Base-by-base conservation (phyloP, 1,140 invertebrate species). In the Saxidomus purpurata region DNA sequence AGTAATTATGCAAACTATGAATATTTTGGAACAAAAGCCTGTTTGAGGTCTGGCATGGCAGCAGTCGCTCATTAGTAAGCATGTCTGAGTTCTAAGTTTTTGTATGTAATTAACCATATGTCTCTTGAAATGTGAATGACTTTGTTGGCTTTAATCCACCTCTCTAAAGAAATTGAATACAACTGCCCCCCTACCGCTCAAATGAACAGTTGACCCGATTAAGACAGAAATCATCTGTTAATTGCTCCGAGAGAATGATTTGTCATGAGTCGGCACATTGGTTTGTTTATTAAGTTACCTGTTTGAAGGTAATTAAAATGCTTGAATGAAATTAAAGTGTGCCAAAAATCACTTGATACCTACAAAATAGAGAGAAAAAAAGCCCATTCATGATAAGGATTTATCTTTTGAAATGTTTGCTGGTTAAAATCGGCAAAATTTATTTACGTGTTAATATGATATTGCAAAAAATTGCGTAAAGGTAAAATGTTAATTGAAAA, bases 201-300 rank as follows among this genome's bases (percentile, higher is more conserved):
- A 36, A 31, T 79, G 36, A 55, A 55, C 43, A 22, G 31, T 52
- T 79, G 76, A 79, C 76, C 49, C 47, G 19, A 28, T 15, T n/a
- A 36, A 34, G 28, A 34, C 43, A 47, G 34, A 47, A 52, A 55
- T 52, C 47, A 55, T 79, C 43, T 34, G 47, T 52, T 79, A 52
- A 79, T 79, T 52, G 40, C n/a, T 25, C 2, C 1, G 25, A 79
- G 31, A 79, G 43, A 55, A 28, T 79, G 49, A 79, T 55, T 79
- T 79, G 76, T 79, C 76, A 79, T 79, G 76, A 25, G 22, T 79
- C 55, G 76, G 76, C 76, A 79, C 49, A 31, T 47, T n/a, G 0
- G 13, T 31, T 55, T 47, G 28, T 79, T 79, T 52, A 55, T 52
- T 19, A 25, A 79, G 49, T 55, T 52, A 55, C 43, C 36, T 55